Percentiles rank a stretch among this genome's conserved stretches.
These are phyloP conservation scores for Parotocinclus haroldoi DNA, from an alignment of 2,797 vertebrate species.

Conservation along the genomic window DNA sequence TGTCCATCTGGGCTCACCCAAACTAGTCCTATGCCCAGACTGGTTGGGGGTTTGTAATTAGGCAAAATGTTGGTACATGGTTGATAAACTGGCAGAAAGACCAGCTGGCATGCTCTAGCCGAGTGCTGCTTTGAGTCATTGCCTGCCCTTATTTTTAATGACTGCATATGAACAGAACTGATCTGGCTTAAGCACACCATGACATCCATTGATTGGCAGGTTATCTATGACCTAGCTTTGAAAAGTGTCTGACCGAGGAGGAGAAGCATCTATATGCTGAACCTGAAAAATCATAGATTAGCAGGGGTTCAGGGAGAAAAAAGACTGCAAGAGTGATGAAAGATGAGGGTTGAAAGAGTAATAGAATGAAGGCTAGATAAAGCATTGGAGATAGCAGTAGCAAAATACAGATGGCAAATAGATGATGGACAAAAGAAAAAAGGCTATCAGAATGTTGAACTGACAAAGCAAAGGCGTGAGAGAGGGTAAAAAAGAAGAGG, in stretches of 20 bases:
- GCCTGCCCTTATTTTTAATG: slow-evolving; percentile 19
- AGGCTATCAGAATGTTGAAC: slow-evolving; percentile 23
- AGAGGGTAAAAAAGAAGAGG: slow-evolving; percentile 27
- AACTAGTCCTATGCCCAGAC: slow-evolving; percentile 46
- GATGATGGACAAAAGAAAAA: slow-evolving; percentile 42
- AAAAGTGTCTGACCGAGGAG: slow-evolving; percentile 29
- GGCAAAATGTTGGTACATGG: slow-evolving; percentile 38
- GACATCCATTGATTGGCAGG: slow-evolving; percentile 34
- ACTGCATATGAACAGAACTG: slow-evolving; percentile 3
- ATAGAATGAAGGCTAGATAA: slow-evolving; percentile 55
- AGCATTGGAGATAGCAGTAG: slow-evolving; percentile 50
- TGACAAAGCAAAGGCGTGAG: slow-evolving; percentile 22
- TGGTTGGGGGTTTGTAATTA: slow-evolving; percentile 54
- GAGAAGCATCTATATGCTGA: slow-evolving; percentile 23
- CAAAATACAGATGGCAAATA: slow-evolving; percentile 40
- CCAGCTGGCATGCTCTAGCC: slow-evolving; percentile 16
- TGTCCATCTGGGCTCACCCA: slow-evolving; percentile 42
- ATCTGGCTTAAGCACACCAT: slow-evolving; percentile 27
- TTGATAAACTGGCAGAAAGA: slow-evolving; percentile 32
- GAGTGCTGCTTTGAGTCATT: slow-evolving; percentile 24
- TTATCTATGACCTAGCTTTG: slow-evolving; percentile 41
- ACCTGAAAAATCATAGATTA: slow-evolving; percentile 9
- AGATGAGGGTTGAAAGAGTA: slow-evolving; percentile 49
- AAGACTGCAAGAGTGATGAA: slow-evolving; percentile 31
- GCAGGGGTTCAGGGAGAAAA: slow-evolving; percentile 17